These are phyloP conservation scores for Ophioninae sp. DNA, from an alignment of 2,888 invertebrate species.

Conservation along the genomic window DNA sequence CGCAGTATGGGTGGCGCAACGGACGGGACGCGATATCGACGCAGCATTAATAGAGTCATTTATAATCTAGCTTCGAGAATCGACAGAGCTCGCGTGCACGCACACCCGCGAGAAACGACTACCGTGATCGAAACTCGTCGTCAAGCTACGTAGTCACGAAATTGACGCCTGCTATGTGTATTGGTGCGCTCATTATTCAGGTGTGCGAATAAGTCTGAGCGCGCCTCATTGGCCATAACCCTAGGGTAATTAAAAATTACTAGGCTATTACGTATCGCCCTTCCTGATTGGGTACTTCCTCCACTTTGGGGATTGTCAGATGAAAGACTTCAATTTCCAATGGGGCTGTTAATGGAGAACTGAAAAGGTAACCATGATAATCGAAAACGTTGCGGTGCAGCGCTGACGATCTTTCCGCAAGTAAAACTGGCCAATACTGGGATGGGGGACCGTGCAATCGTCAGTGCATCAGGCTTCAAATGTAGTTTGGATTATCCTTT, in stretches of 20 bases:
- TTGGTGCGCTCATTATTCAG: conserved; percentile 18
- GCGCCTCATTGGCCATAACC: not conserved
- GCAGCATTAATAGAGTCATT: conserved; percentile 70
- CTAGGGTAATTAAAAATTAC: conserved; percentile 9
- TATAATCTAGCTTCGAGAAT: conserved; percentile 66
- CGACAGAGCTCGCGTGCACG: conserved; percentile 48
- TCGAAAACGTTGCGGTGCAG: no score
- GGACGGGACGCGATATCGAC: conserved; percentile 48
- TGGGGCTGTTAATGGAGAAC: no score
- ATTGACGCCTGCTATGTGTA: conserved; percentile 19
- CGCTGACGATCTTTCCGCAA: no score
- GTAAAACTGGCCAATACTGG: no score
- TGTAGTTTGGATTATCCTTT: no score
- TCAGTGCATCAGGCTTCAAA: no score
- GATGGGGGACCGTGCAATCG: no score
- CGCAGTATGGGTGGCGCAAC: conserved; percentile 48
- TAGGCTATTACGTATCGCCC: not conserved
- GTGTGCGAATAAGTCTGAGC: not conserved
- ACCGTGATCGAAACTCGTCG: conserved; percentile 49
- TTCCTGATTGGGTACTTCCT: not conserved
- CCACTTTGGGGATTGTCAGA: not conserved
- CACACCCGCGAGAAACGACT: not conserved
- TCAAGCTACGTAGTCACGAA: conserved; percentile 41
- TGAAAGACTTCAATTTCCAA: no score
- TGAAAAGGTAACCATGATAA: no score